Base-by-base conservation (phyloP, 2,113 vertebrate genomes). In the Gadus macrocephalus region DNA sequence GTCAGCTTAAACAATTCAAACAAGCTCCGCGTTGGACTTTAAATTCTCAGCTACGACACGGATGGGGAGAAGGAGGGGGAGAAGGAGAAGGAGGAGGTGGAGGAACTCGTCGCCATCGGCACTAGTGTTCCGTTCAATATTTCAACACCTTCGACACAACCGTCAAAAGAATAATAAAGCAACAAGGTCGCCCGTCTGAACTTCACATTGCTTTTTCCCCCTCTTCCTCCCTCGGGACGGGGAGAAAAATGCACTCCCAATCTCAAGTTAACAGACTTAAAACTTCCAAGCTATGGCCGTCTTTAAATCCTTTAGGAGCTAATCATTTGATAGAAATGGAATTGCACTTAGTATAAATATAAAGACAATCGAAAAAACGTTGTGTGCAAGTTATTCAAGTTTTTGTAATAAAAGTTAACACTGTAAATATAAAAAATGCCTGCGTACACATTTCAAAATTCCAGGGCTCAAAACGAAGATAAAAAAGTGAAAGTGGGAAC, bases 1-100 rank as follows among this genome's bases (percentile, higher is more conserved):
- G 87, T 94, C 92, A 92, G 90, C 91, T 92, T 92, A 93, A 95
- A 95, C 93, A 95, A 92, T 87, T 92, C 85, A 17, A 88, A 49
- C 42, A 49, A 49, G 42, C 42, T 49, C 89, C 92, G 81, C 91
- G 89, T 78, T 82, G 78, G 78, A 92, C 88, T 90, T 91, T 89
- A 91, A 92, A 92, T 89, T 81, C 81, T 83, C 64, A 19, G 70
- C 71, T 73, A 67, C 1, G 73, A 70, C 42, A 49, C 55, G 12
- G 53, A 55, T 12, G 11, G 55, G 55, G 14, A 56, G 17, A 15
- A 4, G 15, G 55, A 58, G 55, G 62, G 86, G 82, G 83, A 79
- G 81, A 62, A 70, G 62, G 16, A 81, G 78, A 66, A 72, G 72
- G 63, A 70, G 81, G 75, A 76, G 67, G 73, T 69, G 63, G 73